These are phyloP conservation scores for Cassiopea xamachana DNA, from an alignment of 30 jellyfish, hydroid and myxozoan genomes.

Conservation along the genomic window DNA sequence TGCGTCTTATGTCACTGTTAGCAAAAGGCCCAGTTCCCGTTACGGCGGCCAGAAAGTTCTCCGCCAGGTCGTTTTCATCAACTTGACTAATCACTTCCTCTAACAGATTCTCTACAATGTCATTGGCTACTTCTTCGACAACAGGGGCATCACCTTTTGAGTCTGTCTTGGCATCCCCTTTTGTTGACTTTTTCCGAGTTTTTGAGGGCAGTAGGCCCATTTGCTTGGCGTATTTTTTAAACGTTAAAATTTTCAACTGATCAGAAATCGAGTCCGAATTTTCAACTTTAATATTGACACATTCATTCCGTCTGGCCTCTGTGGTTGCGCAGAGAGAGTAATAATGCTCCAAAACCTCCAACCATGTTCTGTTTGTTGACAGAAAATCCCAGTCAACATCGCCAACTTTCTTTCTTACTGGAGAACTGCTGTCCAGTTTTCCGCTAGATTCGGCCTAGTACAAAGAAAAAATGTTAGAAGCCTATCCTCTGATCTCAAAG, in stretches of 20 bases:
- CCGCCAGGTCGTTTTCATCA: constrained; percentile 65
- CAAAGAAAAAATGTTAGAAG: background rate
- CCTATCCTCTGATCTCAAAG: background rate
- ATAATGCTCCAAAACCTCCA: constrained; percentile 81
- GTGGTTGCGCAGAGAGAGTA: constrained; percentile 91
- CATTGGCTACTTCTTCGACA: constrained; percentile 78
- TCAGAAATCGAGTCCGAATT: constrained; percentile 14
- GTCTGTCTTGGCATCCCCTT: constrained; percentile 38
- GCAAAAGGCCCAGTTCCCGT: constrained; percentile 32
- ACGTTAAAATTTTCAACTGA: constrained; percentile 41
- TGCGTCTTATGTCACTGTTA: constrained; percentile 47
- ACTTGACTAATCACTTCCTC: constrained; percentile 73
- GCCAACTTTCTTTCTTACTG: background rate
- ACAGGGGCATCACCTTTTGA: constrained; percentile 52
- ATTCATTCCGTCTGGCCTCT: constrained; percentile 51
- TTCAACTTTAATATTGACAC: constrained; percentile 64
- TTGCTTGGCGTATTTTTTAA: constrained; percentile 69
- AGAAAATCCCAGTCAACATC: constrained; percentile 75
- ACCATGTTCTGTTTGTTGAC: constrained; percentile 89
- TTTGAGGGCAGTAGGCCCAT: constrained; percentile 67
- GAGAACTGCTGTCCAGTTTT: background rate
- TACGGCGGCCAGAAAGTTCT: constrained; percentile 66
- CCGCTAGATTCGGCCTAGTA: constrained; percentile 6
- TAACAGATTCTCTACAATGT: constrained; percentile 59
- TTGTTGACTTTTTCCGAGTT: constrained; percentile 17